Percentiles rank a stretch among this genome's conserved stretches.
These are phyloP conservation scores for Hypomesus transpacificus DNA, from an alignment of 2,113 vertebrate genomes.

Conservation along the genomic window DNA sequence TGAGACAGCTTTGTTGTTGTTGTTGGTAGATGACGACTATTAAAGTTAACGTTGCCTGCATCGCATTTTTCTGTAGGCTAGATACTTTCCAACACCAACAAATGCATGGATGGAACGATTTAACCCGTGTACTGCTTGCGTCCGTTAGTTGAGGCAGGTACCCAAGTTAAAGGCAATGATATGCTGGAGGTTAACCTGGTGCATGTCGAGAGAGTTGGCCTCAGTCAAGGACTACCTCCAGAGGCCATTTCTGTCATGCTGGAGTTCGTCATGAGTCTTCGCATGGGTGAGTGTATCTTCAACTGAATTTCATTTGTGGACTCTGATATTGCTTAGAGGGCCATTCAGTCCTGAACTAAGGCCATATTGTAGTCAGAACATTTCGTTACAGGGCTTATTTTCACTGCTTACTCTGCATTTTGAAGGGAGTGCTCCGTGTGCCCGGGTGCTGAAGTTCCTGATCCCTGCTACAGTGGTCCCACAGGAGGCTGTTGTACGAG, in stretches of 20 bases:
- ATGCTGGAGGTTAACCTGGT: conserved; percentile 73
- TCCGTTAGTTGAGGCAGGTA: conserved; percentile 66
- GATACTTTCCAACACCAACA: neutral
- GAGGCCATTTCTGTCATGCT: conserved; percentile 79
- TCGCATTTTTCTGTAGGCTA: too few species aligned
- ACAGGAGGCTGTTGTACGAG: conserved; percentile 76
- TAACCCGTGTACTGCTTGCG: conserved; percentile 1
- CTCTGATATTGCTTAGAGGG: neutral
- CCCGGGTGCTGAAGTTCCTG: conserved; percentile 81
- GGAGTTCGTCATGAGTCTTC: conserved; percentile 81
- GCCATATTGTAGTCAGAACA: neutral
- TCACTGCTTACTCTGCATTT: neutral
- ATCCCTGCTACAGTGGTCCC: conserved; percentile 80
- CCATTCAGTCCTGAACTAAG: too few species aligned
- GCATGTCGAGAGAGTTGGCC: conserved; percentile 76
- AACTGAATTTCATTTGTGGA: neutral
- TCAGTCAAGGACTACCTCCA: conserved; percentile 77
- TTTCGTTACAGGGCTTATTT: neutral
- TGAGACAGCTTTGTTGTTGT: too few species aligned
- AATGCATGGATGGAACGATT: neutral
- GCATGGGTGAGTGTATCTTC: conserved; percentile 74
- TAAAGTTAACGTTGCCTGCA: too few species aligned
- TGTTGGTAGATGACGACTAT: too few species aligned
- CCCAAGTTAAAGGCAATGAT: conserved; percentile 59
- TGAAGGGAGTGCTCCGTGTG: conserved; percentile 71